Conservation (phyloP, 2,113 vertebrate species). For the Nothobranchius furzeri region DNA sequence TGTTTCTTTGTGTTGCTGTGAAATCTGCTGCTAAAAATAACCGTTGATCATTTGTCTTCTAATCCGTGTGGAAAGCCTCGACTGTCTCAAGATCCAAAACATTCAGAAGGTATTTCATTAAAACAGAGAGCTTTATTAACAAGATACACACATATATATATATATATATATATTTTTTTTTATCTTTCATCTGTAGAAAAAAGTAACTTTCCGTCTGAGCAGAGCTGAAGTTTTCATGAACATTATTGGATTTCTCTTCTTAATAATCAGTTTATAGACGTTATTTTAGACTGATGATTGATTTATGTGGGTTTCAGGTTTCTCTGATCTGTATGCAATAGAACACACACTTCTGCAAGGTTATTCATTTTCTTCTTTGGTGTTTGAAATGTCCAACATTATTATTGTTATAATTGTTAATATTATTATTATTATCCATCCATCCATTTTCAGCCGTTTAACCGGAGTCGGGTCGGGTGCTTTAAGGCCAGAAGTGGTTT, state of each 20-base stretch:
- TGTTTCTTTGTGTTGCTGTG: neutral
- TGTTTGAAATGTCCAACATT: neutral
- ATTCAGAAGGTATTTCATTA: neutral
- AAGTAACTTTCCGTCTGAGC: neutral
- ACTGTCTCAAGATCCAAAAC: neutral
- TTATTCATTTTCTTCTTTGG: neutral
- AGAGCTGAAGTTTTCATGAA: neutral
- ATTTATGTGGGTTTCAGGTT: neutral
- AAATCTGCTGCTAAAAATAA: neutral
- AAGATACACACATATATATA: no score
- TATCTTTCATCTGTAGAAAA: neutral
- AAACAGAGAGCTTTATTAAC: neutral
- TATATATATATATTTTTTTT: no score
- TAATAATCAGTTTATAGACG: neutral
- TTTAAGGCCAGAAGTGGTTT: no score
- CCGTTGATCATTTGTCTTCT: constrained; percentile 1
- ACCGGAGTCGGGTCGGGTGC: no score
- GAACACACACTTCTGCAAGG: no score
- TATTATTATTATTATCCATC: no score
- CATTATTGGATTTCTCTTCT: neutral
- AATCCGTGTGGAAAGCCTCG: neutral
- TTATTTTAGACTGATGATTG: neutral
- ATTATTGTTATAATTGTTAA: no score
- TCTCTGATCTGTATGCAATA: neutral
- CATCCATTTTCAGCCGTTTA: no score